Percentiles rank a stretch among this genome's conserved stretches.
These are phyloP conservation scores for Pseudopipra pipra DNA, from an alignment of 2,113 vertebrate species.

Conservation along the genomic window DNA sequence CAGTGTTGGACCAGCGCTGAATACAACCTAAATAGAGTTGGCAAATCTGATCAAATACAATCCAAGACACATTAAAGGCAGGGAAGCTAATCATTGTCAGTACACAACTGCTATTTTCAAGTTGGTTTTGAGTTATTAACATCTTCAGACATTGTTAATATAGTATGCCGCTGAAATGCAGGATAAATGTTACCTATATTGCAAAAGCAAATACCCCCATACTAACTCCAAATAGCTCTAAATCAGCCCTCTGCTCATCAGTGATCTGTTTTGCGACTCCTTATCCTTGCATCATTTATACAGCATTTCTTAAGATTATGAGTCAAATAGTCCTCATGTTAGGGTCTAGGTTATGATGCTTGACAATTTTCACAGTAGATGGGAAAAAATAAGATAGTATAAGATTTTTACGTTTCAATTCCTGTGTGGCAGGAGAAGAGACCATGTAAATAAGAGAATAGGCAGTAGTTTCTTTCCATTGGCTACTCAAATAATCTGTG, in stretches of 20 bases:
- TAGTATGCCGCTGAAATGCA: background rate
- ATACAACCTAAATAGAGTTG: background rate
- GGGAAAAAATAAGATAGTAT: background rate
- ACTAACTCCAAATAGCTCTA: background rate
- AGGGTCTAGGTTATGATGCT: background rate
- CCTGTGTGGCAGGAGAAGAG: background rate
- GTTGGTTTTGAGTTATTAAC: background rate
- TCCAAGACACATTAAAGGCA: background rate
- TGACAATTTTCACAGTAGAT: background rate
- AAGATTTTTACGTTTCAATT: background rate
- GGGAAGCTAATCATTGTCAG: background rate
- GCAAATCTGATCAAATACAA: background rate
- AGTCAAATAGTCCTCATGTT: background rate
- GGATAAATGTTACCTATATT: background rate
- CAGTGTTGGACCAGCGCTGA: background rate
- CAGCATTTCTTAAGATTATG: background rate
- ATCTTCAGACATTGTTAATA: background rate
- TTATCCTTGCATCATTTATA: background rate
- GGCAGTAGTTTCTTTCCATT: background rate
- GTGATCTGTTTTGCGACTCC: background rate
- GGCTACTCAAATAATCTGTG: background rate
- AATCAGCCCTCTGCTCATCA: background rate
- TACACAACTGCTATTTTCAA: background rate
- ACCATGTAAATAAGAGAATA: background rate
- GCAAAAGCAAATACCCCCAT: background rate